These are phyloP conservation scores for Andrena chrysosceles DNA, from an alignment of 2,888 invertebrate species.

Conservation along the genomic window DNA sequence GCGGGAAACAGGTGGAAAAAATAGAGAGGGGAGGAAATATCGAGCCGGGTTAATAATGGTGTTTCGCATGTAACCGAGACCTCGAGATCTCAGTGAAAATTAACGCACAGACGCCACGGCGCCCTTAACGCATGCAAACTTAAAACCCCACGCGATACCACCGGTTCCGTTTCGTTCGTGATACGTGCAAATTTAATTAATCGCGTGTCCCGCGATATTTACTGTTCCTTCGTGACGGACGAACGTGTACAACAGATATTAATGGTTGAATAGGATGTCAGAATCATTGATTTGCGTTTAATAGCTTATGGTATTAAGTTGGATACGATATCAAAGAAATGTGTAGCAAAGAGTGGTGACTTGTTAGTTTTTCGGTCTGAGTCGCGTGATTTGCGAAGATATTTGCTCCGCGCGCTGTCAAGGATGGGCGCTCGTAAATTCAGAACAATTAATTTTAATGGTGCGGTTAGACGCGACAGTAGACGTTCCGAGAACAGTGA, in stretches of 20 bases:
- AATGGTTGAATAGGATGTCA: background rate
- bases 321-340: conserved; percentile 10
- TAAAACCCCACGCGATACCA: conserved; percentile 41
- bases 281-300: background rate
- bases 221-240: background rate
- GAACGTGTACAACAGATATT: background rate
- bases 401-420: background rate
- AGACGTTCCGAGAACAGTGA: background rate
- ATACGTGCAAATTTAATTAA: conserved; percentile 55
- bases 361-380: background rate
- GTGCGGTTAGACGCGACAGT: conserved; percentile 3
- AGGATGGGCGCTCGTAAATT: background rate
- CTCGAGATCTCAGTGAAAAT: conserved; percentile 40
- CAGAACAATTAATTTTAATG: conserved; percentile 16
- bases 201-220: conserved; percentile 39
- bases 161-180: conserved; percentile 37
- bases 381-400: background rate
- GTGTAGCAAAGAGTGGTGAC: too few relatives aligned
- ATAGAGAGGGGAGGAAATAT: conserved; percentile 36
- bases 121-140: conserved; percentile 54
- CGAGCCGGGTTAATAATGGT: conserved; percentile 47
- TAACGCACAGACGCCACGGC: conserved; percentile 38
- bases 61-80: conserved; percentile 7
- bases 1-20: conserved; percentile 20
- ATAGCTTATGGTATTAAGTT: conserved; percentile 1